A percentile compares a stretch with the other conserved stretches of the same genome.
Conservation (phyloP, 1,140 invertebrate genomes). For the Drosophila quadrilineata region DNA sequence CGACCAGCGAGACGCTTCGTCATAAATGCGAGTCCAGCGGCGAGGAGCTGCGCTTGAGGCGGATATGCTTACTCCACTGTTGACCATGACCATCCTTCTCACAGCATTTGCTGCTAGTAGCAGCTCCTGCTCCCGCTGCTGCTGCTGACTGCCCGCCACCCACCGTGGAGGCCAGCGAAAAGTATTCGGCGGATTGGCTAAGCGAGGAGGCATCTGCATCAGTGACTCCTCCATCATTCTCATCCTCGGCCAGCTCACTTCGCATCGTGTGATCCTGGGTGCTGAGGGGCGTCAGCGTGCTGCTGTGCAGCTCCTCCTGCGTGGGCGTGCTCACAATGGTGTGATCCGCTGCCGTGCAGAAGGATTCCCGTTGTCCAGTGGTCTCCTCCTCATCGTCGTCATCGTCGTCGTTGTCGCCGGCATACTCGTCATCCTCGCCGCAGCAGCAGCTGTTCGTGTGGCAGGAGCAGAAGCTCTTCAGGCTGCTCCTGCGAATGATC, state of each 20-base stretch:
- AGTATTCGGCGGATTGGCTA: slow-evolving; percentile 77
- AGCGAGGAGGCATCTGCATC: slow-evolving; percentile 70
- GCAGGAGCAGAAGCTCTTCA: slow-evolving; percentile 64
- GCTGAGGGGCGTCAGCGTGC: slow-evolving; percentile 65
- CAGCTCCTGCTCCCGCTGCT: not conserved
- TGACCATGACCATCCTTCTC: slow-evolving; percentile 40
- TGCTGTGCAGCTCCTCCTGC: slow-evolving; percentile 61
- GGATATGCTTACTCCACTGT: slow-evolving; percentile 59
- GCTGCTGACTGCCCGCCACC: slow-evolving; percentile 16
- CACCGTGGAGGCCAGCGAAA: slow-evolving; percentile 57
- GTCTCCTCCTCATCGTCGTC: slow-evolving; percentile 53
- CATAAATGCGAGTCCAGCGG: slow-evolving; percentile 73
- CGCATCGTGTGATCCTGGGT: slow-evolving; percentile 64
- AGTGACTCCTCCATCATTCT: slow-evolving; percentile 38
- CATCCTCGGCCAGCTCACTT: slow-evolving; percentile 34
- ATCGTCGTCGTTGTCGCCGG: slow-evolving; percentile 26
- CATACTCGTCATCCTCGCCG: slow-evolving; percentile 21
- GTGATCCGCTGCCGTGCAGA: slow-evolving; percentile 64
- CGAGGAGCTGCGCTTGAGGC: slow-evolving; percentile 54
- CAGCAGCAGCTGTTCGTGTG: slow-evolving; percentile 62
- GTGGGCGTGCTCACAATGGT: slow-evolving; percentile 61
- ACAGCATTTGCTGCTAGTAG: not conserved
- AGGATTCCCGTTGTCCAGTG: slow-evolving; percentile 61
- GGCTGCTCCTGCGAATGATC: slow-evolving; percentile 5
- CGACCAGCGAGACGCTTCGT: slow-evolving; percentile 81